These are phyloP conservation scores for Odocoileus virginianus DNA, from an alignment of 2,113 vertebrate species.

Conservation along the genomic window DNA sequence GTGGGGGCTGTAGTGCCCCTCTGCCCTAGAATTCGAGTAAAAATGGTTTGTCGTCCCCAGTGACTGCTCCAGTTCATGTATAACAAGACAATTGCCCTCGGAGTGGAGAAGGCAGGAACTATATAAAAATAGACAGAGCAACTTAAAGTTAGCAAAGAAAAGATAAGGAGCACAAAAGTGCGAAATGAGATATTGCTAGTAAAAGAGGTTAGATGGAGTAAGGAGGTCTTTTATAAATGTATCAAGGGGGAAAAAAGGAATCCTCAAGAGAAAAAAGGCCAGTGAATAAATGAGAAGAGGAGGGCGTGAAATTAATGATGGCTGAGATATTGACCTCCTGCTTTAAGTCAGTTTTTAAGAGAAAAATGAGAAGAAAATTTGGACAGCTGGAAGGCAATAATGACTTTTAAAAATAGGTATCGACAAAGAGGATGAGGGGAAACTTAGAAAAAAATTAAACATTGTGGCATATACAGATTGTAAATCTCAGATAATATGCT, in stretches of 20 bases:
- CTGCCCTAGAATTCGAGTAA: neutral
- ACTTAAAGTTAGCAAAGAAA: conserved; percentile 56
- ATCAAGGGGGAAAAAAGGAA: conserved; percentile 40
- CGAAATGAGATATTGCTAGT: conserved; percentile 59
- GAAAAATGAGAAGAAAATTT: conserved; percentile 67
- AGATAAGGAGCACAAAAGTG: conserved; percentile 39
- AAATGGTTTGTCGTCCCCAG: neutral
- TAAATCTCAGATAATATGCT: conserved; percentile 47
- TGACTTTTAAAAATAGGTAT: conserved; percentile 70
- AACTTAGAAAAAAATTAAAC: conserved; percentile 64
- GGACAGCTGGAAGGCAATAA: conserved; percentile 64
- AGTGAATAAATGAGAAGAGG: conserved; percentile 58
- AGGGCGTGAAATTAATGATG: conserved; percentile 65
- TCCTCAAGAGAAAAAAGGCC: conserved; percentile 44
- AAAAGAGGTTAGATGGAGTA: conserved; percentile 57
- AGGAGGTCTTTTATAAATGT: conserved; percentile 63
- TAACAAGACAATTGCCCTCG: conserved; percentile 49
- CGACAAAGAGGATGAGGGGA: conserved; percentile 38
- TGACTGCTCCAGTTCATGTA: neutral
- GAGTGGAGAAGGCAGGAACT: conserved; percentile 40
- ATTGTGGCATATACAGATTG: conserved; percentile 47
- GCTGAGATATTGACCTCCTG: conserved; percentile 64
- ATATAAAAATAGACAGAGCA: conserved; percentile 55
- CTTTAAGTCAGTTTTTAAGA: conserved; percentile 64
- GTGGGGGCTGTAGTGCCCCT: neutral